phyloP scores from a whole-genome alignment of 2,797 vertebrate species.

The Artibeus lituratus region DNA sequence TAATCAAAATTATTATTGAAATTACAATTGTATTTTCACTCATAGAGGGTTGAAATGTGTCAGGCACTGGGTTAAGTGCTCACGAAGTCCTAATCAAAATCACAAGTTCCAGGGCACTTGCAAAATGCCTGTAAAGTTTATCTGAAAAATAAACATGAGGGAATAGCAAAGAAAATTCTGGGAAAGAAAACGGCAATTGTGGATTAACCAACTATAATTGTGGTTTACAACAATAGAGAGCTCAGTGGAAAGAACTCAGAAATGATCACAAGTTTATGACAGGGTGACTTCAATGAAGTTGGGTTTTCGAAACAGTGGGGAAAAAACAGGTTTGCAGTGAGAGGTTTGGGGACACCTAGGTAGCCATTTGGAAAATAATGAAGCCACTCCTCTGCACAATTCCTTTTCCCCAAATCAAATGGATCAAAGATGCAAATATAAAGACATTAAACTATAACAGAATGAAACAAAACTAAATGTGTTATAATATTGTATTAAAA shows the following conservation, averaged over 20 bases:
- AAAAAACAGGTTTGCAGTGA: not conserved
- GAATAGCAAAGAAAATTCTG: slow-evolving; percentile 68
- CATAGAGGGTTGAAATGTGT: not conserved
- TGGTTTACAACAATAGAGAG: slow-evolving; percentile 58
- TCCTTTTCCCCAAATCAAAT: not conserved
- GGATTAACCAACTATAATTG: slow-evolving; percentile 60
- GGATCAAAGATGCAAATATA: not conserved
- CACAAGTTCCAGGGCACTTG: slow-evolving; percentile 29
- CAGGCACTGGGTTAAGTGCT: not conserved
- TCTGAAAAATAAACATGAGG: slow-evolving; percentile 65
- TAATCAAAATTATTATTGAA: not conserved
- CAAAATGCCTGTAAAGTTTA: slow-evolving; percentile 57
- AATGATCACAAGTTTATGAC: slow-evolving; percentile 41
- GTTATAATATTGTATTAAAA: not conserved
- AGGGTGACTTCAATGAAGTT: slow-evolving; percentile 1
- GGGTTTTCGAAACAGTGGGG: not conserved
- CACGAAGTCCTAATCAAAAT: slow-evolving; percentile 44
- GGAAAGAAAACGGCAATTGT: slow-evolving; percentile 54
- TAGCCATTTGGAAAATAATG: not conserved
- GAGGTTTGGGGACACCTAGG: not conserved
- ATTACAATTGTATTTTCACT: not conserved
- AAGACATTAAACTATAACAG: not conserved
- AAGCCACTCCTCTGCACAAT: not conserved
- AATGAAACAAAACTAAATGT: not conserved
- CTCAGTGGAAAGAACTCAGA: slow-evolving; percentile 58